phyloP scores from a whole-genome alignment of 2,797 vertebrate species.

The Aplochiton taeniatus region DNA sequence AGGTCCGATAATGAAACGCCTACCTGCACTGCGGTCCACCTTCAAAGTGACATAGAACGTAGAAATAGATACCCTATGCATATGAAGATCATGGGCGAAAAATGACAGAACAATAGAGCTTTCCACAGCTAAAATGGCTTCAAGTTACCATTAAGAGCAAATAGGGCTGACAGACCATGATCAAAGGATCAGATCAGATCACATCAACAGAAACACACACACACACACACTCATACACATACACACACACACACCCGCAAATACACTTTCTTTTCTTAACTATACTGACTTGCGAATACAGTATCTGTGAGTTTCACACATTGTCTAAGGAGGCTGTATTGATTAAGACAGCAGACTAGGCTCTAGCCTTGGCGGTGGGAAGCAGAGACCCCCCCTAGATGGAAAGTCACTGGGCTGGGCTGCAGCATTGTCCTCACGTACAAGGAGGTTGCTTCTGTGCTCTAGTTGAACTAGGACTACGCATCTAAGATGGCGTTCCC shows the following conservation, averaged over 20 bases:
- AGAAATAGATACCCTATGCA: slow-evolving; percentile 15
- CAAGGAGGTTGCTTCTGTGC: slow-evolving; percentile 53
- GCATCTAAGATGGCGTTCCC: slow-evolving; percentile 31
- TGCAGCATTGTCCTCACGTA: slow-evolving; percentile 38
- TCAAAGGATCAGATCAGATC: slow-evolving; percentile 16
- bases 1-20: slow-evolving; percentile 27
- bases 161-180: slow-evolving; percentile 21
- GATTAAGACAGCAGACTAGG: slow-evolving; percentile 62
- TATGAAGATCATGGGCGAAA: neutral
- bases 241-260: slow-evolving; percentile 30
- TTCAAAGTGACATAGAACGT: neutral
- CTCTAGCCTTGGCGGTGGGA: slow-evolving; percentile 61
- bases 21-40: neutral
- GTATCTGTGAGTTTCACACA: slow-evolving; percentile 28
- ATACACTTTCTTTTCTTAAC: slow-evolving; percentile 15
- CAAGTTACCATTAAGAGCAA: slow-evolving; percentile 26
- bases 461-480: slow-evolving; percentile 43
- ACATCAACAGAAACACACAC: neutral
- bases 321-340: slow-evolving; percentile 53
- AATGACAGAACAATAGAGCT: slow-evolving; percentile 25
- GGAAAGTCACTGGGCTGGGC: slow-evolving; percentile 41
- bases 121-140: slow-evolving; percentile 34
- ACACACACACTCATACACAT: neutral
- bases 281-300: neutral
- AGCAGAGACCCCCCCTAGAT: slow-evolving; percentile 57